Conservation (phyloP, 2,888 invertebrate species). For the Acronicta aceris region DNA sequence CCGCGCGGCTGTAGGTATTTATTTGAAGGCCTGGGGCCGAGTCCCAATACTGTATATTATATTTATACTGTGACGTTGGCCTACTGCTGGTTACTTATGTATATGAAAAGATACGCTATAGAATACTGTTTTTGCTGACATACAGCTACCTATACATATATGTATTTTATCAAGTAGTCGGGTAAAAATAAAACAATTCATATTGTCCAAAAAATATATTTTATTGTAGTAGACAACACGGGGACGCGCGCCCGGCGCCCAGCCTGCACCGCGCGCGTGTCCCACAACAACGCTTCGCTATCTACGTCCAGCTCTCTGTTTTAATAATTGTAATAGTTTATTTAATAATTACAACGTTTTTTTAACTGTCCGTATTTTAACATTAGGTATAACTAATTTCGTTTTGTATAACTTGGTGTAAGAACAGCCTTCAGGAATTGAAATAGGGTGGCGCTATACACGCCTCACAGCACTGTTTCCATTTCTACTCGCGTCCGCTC, state of each 20-base stretch:
- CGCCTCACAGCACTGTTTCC: constrained; percentile 97
- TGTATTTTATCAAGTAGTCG: too few relatives aligned
- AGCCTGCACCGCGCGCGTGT: constrained; percentile 87
- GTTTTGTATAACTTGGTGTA: constrained; percentile 90
- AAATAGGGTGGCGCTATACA: constrained; percentile 86
- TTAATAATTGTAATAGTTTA: constrained; percentile 90
- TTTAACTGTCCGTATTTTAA: constrained; percentile 88
- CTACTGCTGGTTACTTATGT: too few relatives aligned
- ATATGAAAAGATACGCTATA: constrained; percentile 1
- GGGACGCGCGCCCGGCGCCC: constrained; percentile 85
- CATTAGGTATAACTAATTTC: constrained; percentile 89
- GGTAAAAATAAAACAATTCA: constrained; percentile 58
- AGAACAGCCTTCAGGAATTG: constrained; percentile 90
- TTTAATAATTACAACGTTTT: constrained; percentile 89
- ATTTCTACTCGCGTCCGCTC: constrained; percentile 94
- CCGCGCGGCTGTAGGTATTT: too few relatives aligned
- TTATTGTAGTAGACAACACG: constrained; percentile 89
- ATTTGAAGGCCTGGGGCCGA: too few relatives aligned
- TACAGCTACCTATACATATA: too few relatives aligned
- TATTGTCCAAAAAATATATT: constrained; percentile 89
- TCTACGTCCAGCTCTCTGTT: constrained; percentile 88
- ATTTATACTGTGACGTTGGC: too few relatives aligned
- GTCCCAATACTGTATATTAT: too few relatives aligned
- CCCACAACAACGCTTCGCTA: constrained; percentile 88
- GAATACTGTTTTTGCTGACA: too few relatives aligned